These are phyloP conservation scores for Ibidorhyncha struthersii DNA, from an alignment of 2,113 vertebrate species.

Conservation along the genomic window DNA sequence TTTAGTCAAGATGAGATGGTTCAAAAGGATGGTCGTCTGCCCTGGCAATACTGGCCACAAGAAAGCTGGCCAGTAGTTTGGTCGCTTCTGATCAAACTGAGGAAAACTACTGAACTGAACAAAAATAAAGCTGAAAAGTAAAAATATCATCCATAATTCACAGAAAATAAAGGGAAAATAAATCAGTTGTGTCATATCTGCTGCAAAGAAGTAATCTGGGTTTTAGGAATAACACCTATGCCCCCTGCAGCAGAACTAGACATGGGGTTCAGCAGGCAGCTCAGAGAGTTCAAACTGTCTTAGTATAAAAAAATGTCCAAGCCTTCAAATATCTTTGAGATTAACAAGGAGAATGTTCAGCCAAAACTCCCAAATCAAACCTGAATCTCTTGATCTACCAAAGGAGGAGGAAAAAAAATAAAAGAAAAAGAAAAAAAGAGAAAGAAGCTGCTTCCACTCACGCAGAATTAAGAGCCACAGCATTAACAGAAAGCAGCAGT, in stretches of 20 bases:
- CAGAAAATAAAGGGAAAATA: neutral
- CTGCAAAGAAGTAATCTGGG: neutral
- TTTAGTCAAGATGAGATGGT: neutral
- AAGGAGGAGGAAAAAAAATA: neutral
- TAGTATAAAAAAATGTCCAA: neutral
- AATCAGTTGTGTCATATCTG: neutral
- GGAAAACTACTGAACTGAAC: neutral
- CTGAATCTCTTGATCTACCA: neutral
- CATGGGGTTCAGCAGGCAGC: neutral
- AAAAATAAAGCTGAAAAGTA: neutral
- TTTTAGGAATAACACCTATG: neutral
- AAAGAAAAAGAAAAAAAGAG: no score
- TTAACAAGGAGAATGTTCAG: neutral
- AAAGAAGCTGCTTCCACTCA: neutral
- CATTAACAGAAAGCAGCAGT: neutral
- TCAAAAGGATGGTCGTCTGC: neutral
- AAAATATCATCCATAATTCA: neutral
- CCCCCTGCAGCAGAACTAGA: neutral
- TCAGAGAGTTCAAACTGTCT: neutral
- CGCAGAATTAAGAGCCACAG: rapidly evolving
- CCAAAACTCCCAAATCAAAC: neutral
- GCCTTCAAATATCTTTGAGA: neutral
- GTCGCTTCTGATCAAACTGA: neutral
- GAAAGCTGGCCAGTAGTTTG: neutral
- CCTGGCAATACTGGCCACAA: neutral